These are phyloP conservation scores for Cephus spinipes DNA, from an alignment of 2,888 invertebrate genomes.

Conservation along the genomic window DNA sequence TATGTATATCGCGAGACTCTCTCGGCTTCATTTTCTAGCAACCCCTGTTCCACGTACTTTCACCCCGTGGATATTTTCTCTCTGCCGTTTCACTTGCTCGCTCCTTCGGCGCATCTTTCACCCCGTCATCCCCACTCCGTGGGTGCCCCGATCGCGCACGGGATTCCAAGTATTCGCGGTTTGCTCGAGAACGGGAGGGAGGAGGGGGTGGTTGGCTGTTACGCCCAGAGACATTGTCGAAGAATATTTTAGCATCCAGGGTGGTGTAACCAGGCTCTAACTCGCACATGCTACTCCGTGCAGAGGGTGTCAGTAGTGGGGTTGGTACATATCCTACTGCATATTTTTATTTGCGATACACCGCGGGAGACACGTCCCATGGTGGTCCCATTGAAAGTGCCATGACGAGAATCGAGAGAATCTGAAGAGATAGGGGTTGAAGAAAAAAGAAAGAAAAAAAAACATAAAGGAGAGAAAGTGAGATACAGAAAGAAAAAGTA, in stretches of 20 bases:
- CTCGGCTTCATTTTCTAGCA: background rate
- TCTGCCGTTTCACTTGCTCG: background rate
- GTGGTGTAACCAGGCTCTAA: conserved; percentile 26
- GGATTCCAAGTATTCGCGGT: background rate
- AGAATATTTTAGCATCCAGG: conserved; percentile 34
- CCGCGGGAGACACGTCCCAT: background rate
- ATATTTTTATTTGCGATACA: conserved; percentile 19
- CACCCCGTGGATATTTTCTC: conserved; percentile 1
- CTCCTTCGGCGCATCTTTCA: background rate
- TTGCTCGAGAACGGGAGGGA: background rate
- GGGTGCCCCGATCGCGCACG: background rate
- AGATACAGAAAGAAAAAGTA: background rate
- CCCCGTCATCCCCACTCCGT: background rate
- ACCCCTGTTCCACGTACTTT: background rate
- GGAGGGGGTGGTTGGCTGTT: background rate
- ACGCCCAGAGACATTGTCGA: conserved; percentile 25
- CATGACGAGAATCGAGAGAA: background rate
- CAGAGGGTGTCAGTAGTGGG: background rate
- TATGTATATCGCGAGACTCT: background rate
- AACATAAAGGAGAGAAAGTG: background rate
- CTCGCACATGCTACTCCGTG: conserved; percentile 40
- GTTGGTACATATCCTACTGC: conserved; percentile 10
- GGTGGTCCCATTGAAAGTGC: background rate
- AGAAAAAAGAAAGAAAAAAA: background rate
- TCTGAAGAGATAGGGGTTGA: background rate